Evolutionary conservation across 2,888 invertebrate genomes (phyloP).

Genomic region (Aphidius colemani): DNA sequence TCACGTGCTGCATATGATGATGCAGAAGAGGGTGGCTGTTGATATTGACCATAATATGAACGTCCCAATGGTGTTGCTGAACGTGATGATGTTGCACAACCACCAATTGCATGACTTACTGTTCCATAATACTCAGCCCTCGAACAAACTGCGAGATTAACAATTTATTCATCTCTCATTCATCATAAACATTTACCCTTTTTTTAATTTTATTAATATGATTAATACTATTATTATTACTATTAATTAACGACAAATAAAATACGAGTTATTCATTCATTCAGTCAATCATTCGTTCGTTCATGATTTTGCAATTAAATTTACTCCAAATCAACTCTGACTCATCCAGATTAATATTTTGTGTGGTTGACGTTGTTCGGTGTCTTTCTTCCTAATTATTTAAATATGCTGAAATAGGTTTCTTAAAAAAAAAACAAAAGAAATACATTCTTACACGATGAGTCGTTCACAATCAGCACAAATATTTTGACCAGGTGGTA

Average conservation of each 20-base stretch:
- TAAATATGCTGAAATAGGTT: background rate
- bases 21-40: conserved; percentile 44
- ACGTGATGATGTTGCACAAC: conserved; percentile 65
- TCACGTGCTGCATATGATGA: conserved; percentile 52
- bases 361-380: conserved; percentile 40
- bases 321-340: background rate
- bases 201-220: background rate
- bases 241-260: background rate
- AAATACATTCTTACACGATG: conserved; percentile 83
- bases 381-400: conserved; percentile 34
- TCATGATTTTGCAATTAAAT: too few species aligned
- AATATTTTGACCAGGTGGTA: conserved; percentile 88
- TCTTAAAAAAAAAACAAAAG: conserved; percentile 1
- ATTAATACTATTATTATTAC: background rate
- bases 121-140: conserved; percentile 72
- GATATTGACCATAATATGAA: conserved; percentile 53
- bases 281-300: too few species aligned
- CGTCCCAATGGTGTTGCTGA: conserved; percentile 63
- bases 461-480: conserved; percentile 97
- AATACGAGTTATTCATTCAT: too few species aligned
- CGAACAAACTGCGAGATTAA: conserved; percentile 51
- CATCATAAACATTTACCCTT: background rate
- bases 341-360: background rate
- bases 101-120: conserved; percentile 76
- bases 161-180: background rate